Evolutionary conservation across 1,140 invertebrate genomes (phyloP).

Genomic region (Zaprionus nigranus): DNA sequence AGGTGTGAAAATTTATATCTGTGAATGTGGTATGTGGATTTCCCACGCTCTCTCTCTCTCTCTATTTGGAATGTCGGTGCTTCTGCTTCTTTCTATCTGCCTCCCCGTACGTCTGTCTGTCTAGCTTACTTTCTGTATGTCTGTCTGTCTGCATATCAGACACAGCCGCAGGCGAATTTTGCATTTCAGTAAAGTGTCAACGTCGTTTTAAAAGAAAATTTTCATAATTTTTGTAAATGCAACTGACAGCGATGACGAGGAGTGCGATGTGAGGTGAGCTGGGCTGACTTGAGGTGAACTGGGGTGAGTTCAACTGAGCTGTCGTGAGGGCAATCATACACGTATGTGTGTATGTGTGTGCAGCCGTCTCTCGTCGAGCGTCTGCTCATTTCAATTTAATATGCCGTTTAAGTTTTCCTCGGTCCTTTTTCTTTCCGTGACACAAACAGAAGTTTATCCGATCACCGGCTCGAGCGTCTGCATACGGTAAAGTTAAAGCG

Average conservation of each 20-base stretch:
- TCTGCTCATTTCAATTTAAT: slow-evolving; percentile 35
- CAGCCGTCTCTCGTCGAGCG: not conserved
- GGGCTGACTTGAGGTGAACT: not conserved
- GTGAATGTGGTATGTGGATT: slow-evolving; percentile 12
- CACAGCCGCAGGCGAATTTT: slow-evolving; percentile 40
- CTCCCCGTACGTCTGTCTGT: not conserved
- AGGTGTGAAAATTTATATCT: slow-evolving; percentile 44
- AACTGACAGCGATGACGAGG: slow-evolving; percentile 50
- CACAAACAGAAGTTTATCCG: slow-evolving; percentile 22
- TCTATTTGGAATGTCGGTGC: not conserved
- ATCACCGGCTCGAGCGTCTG: not conserved
- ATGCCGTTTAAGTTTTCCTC: slow-evolving; percentile 22
- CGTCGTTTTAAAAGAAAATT: slow-evolving; percentile 51
- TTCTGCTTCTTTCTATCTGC: not conserved
- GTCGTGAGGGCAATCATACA: slow-evolving; percentile 1
- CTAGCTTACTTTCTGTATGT: not conserved
- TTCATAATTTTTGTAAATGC: slow-evolving; percentile 54
- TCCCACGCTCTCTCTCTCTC: not conserved
- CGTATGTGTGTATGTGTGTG: not conserved
- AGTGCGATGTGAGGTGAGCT: not conserved
- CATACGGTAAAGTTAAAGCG: slow-evolving; percentile 1
- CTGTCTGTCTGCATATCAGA: slow-evolving; percentile 40
- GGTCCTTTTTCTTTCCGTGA: not conserved
- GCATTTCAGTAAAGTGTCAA: slow-evolving; percentile 54
- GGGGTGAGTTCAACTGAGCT: not conserved